phyloP scores from a whole-genome alignment of 2,113 vertebrate genomes.

The Sinocyclocheilus anshuiensis region DNA sequence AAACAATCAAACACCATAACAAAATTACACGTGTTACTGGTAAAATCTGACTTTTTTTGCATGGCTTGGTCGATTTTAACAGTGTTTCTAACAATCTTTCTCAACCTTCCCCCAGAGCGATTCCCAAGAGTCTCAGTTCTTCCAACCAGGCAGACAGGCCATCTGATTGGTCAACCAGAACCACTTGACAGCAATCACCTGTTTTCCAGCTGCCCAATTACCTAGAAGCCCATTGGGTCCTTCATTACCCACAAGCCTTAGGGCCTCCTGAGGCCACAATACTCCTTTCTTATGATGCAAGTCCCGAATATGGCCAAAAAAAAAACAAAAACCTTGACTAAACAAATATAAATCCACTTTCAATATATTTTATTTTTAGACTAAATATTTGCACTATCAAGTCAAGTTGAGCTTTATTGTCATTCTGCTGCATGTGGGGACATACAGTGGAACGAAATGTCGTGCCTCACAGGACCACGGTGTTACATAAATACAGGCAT shows the following conservation, averaged over 20 bases:
- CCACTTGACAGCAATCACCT: slow-evolving; percentile 73
- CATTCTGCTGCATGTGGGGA: too few relatives aligned
- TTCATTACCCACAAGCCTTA: slow-evolving; percentile 73
- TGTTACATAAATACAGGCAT: too few relatives aligned
- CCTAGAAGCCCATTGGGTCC: slow-evolving; percentile 68
- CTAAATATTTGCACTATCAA: background rate
- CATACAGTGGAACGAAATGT: too few relatives aligned
- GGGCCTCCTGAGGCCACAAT: background rate
- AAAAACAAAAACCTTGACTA: background rate
- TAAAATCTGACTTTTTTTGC: background rate
- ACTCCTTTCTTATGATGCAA: background rate
- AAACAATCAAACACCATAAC: background rate
- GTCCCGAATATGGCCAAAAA: slow-evolving; percentile 30
- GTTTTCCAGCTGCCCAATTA: slow-evolving; percentile 76
- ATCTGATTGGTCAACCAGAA: slow-evolving; percentile 77
- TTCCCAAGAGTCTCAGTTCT: slow-evolving; percentile 62
- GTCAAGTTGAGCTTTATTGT: too few relatives aligned
- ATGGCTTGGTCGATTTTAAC: slow-evolving; percentile 60
- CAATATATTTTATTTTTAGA: too few relatives aligned
- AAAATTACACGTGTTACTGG: background rate
- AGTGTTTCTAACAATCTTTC: slow-evolving; percentile 60
- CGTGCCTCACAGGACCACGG: too few relatives aligned
- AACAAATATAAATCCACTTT: background rate
- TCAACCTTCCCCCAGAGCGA: slow-evolving; percentile 43
- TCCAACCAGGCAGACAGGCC: slow-evolving; percentile 62